Evolutionary conservation across 2,888 invertebrate genomes (phyloP).

Genomic region (Cataglyphis albicans): DNA sequence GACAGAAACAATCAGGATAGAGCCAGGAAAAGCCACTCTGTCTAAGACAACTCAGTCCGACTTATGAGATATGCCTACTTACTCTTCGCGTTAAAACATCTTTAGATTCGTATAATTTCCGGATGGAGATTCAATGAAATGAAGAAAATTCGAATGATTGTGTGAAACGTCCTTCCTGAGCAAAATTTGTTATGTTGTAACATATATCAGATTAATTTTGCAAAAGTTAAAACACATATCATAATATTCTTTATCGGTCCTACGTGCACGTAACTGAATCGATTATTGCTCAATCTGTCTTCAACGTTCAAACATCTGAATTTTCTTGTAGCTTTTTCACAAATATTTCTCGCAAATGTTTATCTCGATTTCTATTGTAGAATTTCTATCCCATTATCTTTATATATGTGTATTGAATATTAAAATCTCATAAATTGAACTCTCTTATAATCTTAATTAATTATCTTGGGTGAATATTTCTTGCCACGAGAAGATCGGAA

Average conservation of each 20-base stretch:
- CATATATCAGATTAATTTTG: not conserved
- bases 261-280: not conserved
- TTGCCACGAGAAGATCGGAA: constrained; percentile 29
- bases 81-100: not conserved
- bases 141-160: constrained; percentile 24
- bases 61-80: constrained; percentile 31
- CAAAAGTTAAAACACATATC: not conserved
- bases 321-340: not conserved
- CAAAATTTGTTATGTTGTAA: not conserved
- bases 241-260: not conserved
- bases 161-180: not conserved
- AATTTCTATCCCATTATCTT: too few species aligned
- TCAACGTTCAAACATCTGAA: constrained; percentile 1
- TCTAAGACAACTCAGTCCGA: constrained; percentile 10
- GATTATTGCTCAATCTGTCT: not conserved
- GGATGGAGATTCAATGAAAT: not conserved
- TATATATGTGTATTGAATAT: not conserved
- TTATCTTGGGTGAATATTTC: constrained; percentile 25
- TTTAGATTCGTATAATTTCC: not conserved
- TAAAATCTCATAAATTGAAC: constrained; percentile 45
- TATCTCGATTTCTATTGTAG: not conserved
- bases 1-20: constrained; percentile 39
- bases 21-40: constrained; percentile 56
- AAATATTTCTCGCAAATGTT: not conserved
- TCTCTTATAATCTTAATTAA: not conserved